Conservation (phyloP, 37 sponge, comb jelly and placozoan genomes). For the Spongilla lacustris region DNA sequence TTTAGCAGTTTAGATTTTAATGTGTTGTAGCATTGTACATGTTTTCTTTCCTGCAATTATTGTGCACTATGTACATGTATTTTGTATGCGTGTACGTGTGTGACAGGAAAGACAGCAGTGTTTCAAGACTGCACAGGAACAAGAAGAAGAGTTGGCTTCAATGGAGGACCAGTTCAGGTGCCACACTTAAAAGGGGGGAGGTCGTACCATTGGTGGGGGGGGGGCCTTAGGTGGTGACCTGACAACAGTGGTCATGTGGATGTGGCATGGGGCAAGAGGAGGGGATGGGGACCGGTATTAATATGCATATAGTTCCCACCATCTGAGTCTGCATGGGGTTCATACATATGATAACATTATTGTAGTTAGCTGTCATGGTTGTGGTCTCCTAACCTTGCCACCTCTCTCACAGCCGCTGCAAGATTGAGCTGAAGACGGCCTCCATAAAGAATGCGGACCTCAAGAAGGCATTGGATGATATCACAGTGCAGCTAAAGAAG, state of each 20-base stretch:
- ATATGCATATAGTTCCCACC: no score
- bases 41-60: no score
- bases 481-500: constrained; percentile 42
- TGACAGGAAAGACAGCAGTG: constrained; percentile 27
- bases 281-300: no score
- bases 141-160: constrained; percentile 44
- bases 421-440: constrained; percentile 41
- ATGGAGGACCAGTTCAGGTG: constrained; percentile 33
- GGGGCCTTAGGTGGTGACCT: no score
- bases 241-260: no score
- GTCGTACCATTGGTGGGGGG: no score
- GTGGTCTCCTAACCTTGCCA: not conserved
- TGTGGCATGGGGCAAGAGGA: no score
- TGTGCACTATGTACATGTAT: not conserved
- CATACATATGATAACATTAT: no score
- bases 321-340: no score
- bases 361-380: not conserved
- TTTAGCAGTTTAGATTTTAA: no score
- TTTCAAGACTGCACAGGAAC: constrained; percentile 31
- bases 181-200: not conserved
- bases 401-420: constrained; percentile 14
- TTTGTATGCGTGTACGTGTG: not conserved
- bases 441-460: constrained; percentile 60
- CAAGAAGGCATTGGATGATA: constrained; percentile 50
- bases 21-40: no score